These are phyloP conservation scores for Desmodus rotundus DNA, from an alignment of 2,113 vertebrate species.

Conservation along the genomic window DNA sequence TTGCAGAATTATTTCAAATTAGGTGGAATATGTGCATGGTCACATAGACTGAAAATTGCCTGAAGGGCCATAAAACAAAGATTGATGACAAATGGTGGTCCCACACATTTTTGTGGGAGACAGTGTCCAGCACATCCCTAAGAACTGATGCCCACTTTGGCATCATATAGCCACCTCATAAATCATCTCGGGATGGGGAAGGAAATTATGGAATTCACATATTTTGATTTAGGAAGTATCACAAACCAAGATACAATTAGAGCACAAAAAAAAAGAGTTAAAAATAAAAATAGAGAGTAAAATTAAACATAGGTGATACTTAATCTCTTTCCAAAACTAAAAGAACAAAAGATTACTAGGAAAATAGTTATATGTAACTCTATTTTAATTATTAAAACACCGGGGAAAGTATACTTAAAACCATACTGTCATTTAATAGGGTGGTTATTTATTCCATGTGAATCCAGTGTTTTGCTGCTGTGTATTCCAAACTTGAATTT, in stretches of 20 bases:
- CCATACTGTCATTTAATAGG: neutral
- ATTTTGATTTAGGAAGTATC: neutral
- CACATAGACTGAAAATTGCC: slow-evolving; percentile 71
- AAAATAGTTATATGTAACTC: neutral
- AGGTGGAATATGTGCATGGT: slow-evolving; percentile 69
- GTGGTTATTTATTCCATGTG: slow-evolving; percentile 12
- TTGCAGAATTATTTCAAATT: slow-evolving; percentile 75
- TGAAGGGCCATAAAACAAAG: slow-evolving; percentile 64
- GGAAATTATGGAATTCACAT: neutral
- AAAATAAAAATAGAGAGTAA: neutral
- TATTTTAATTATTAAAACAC: slow-evolving; percentile 16
- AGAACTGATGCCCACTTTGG: neutral
- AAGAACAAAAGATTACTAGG: neutral
- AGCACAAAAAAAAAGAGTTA: neutral
- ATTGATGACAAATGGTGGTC: slow-evolving; percentile 49
- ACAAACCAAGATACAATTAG: neutral
- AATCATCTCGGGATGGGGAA: neutral
- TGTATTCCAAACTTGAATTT: slow-evolving; percentile 39
- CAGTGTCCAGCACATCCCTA: neutral
- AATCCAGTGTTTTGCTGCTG: neutral
- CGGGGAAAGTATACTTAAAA: neutral
- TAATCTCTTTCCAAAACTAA: neutral
- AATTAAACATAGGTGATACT: neutral
- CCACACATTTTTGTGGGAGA: slow-evolving; percentile 28
- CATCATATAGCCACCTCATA: neutral